Evolutionary conservation across 2,888 invertebrate species (phyloP).

Genomic region (Cyrtodaria siliqua): DNA sequence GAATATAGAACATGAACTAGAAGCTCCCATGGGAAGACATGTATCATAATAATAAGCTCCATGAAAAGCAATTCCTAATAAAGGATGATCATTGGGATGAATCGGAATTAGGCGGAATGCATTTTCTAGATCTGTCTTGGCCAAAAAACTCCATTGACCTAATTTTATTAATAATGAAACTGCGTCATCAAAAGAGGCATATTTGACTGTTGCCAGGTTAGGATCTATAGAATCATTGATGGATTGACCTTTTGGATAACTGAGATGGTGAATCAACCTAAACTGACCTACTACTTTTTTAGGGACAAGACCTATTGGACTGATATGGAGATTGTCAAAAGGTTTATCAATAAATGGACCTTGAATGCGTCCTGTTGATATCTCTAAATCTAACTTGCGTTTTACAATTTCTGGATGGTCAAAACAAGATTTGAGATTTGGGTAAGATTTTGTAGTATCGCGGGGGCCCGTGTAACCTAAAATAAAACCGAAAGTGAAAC

Average conservation of each 20-base stretch:
- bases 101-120: slow-evolving; percentile 29
- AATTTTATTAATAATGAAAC: neutral
- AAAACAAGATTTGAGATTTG: no score
- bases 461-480: no score
- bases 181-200: slow-evolving; percentile 30
- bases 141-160: slow-evolving; percentile 3
- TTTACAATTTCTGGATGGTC: no score
- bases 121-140: slow-evolving; percentile 29
- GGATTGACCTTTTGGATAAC: slow-evolving; percentile 17
- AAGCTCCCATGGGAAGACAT: slow-evolving; percentile 23
- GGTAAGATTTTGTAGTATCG: no score
- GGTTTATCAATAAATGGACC: neutral
- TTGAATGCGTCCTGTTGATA: neutral
- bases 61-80: slow-evolving; percentile 22
- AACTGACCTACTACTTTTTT: slow-evolving; percentile 23
- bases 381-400: no score
- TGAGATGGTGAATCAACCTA: slow-evolving; percentile 43
- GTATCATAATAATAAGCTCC: slow-evolving; percentile 30
- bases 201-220: neutral
- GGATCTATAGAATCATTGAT: slow-evolving; percentile 37
- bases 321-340: slow-evolving; percentile 7
- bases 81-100: slow-evolving; percentile 26
- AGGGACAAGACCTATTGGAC: slow-evolving; percentile 24
- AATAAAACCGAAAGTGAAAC: no score
- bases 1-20: slow-evolving; percentile 36